A percentile compares a stretch with the other conserved stretches of the same genome.
Evolutionary conservation across 1,140 invertebrate species (phyloP).

Genomic region (Brachionus asplanchnoidis): DNA sequence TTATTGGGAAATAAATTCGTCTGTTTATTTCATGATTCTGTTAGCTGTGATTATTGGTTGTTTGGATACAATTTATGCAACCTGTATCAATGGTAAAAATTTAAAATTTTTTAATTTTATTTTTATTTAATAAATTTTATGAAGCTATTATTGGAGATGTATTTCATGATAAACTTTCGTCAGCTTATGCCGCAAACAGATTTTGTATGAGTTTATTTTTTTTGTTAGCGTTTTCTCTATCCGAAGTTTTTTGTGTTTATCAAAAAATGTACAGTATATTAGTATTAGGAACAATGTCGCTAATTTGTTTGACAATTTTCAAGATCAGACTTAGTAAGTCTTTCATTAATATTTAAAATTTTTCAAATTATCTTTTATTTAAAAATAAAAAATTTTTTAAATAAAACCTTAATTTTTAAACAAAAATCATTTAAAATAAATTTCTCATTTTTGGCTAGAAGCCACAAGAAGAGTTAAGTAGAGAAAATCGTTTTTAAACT

Average conservation of each 20-base stretch:
- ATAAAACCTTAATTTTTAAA: no score
- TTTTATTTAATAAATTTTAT: background rate
- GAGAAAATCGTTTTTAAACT: no score
- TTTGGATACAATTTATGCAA: background rate
- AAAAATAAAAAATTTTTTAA: no score
- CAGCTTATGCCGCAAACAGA: background rate
- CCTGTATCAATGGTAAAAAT: background rate
- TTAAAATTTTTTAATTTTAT: background rate
- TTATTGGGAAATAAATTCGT: background rate
- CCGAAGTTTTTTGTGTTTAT: constrained; percentile 13
- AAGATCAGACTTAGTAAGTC: background rate
- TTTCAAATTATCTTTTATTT: background rate
- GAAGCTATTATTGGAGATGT: background rate
- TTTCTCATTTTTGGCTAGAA: no score
- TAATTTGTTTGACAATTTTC: background rate
- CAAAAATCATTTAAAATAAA: no score
- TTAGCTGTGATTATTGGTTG: background rate
- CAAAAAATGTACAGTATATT: background rate
- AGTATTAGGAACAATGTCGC: background rate
- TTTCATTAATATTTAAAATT: background rate
- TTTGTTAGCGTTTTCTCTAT: background rate
- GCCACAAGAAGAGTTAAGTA: no score
- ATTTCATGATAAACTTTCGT: background rate
- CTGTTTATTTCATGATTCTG: background rate
- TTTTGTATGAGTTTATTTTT: constrained; percentile 24